These are phyloP conservation scores for Phymanthus crucifer DNA, from an alignment of 92 coral and sea anemone genomes.

Conservation along the genomic window DNA sequence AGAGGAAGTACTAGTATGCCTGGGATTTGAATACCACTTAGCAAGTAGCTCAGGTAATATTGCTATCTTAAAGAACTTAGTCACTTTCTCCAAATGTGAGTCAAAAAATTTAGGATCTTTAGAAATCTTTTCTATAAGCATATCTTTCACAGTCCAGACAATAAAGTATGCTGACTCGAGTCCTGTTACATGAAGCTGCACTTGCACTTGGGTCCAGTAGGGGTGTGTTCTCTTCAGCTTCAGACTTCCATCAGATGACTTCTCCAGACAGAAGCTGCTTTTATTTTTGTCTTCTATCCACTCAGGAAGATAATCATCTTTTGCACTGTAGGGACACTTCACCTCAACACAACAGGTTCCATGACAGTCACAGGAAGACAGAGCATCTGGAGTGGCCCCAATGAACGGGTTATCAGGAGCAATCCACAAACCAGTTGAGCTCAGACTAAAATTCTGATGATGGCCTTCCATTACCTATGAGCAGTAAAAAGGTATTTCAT, in stretches of 20 bases:
- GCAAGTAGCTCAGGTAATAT: slow-evolving; percentile 66
- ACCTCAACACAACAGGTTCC: slow-evolving; percentile 55
- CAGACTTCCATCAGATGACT: slow-evolving; percentile 7
- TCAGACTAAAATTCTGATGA: slow-evolving; percentile 43
- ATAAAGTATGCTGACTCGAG: slow-evolving; percentile 55
- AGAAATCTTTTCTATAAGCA: slow-evolving; percentile 48
- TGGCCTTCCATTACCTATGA: slow-evolving; percentile 43
- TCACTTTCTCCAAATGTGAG: slow-evolving; percentile 40
- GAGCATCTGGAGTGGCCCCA: slow-evolving; percentile 62
- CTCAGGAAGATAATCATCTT: slow-evolving; percentile 21
- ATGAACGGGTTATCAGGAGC: slow-evolving; percentile 56
- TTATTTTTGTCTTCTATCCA: slow-evolving; percentile 12
- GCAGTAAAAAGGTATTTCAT: too few relatives aligned
- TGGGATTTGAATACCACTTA: slow-evolving; percentile 52
- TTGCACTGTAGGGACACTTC: slow-evolving; percentile 51
- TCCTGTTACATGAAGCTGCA: slow-evolving; percentile 35
- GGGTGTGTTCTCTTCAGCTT: slow-evolving; percentile 42
- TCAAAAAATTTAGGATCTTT: slow-evolving; percentile 41
- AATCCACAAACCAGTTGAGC: slow-evolving; percentile 49
- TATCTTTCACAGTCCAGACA: slow-evolving; percentile 56
- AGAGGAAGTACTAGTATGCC: too few relatives aligned
- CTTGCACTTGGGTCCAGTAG: slow-evolving; percentile 58
- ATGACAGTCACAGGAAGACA: slow-evolving; percentile 53
- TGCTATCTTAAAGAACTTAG: slow-evolving; percentile 48
- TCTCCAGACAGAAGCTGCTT: slow-evolving; percentile 13